A percentile compares a stretch with the other conserved stretches of the same genome.
Evolutionary conservation across 2,888 invertebrate genomes (phyloP).

Genomic region (Epistrophella euchroma): DNA sequence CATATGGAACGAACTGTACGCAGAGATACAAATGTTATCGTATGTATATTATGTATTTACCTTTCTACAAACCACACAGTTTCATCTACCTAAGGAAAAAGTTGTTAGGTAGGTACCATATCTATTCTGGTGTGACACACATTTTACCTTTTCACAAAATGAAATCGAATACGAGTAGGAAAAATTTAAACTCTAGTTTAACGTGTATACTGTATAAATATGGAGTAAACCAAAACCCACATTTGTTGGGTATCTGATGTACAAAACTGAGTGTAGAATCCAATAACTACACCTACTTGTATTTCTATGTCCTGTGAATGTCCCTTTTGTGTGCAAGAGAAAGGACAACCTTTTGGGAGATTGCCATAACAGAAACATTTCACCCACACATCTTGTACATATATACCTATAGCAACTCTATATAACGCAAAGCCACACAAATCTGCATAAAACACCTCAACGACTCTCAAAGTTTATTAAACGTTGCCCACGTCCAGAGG

Average conservation of each 20-base stretch:
- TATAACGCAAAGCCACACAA: conserved; percentile 42
- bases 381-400: conserved; percentile 4
- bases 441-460: conserved; percentile 72
- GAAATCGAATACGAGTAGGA: conserved; percentile 52
- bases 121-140: conserved; percentile 7
- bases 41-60: conserved; percentile 2
- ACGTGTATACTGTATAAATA: background rate
- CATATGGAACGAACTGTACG: conserved; percentile 43
- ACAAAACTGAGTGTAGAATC: background rate
- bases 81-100: conserved; percentile 34
- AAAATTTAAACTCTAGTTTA: conserved; percentile 49
- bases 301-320: conserved; percentile 9
- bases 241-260: conserved; percentile 14
- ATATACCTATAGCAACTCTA: background rate
- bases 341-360: conserved; percentile 37
- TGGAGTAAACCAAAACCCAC: conserved; percentile 19
- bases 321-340: conserved; percentile 30
- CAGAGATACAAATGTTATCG: conserved; percentile 39
- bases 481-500: conserved; percentile 66
- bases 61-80: conserved; percentile 38
- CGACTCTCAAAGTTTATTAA: conserved; percentile 72
- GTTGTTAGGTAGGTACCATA: conserved; percentile 24
- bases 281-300: conserved; percentile 28
- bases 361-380: conserved; percentile 56
- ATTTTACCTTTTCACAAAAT: conserved; percentile 31